These are phyloP conservation scores for Cynocephalus volans DNA, from an alignment of 2,113 vertebrate genomes.

Conservation along the genomic window DNA sequence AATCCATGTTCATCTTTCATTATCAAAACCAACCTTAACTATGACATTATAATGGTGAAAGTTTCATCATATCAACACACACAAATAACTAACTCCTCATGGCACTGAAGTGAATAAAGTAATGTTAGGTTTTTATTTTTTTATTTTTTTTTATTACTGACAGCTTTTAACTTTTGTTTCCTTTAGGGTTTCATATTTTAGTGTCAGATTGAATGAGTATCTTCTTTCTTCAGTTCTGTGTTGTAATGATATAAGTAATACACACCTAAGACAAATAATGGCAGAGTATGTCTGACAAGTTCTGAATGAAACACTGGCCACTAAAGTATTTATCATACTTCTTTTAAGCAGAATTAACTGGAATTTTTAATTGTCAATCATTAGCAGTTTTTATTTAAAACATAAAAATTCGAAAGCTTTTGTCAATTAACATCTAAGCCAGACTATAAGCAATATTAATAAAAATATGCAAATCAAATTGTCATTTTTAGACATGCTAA, in stretches of 20 bases:
- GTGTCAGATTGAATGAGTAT: neutral
- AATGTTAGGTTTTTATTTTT: neutral
- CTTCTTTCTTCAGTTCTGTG: neutral
- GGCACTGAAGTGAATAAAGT: neutral
- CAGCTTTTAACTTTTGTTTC: slow-evolving; percentile 7
- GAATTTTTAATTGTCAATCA: neutral
- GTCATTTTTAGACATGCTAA: slow-evolving; percentile 40
- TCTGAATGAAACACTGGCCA: neutral
- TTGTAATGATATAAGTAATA: neutral
- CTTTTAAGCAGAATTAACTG: neutral
- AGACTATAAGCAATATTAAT: slow-evolving; percentile 55
- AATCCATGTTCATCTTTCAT: neutral
- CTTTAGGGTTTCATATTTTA: neutral
- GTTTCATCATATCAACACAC: neutral
- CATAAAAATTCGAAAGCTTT: slow-evolving; percentile 48
- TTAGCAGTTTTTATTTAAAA: slow-evolving; percentile 44
- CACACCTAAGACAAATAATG: neutral
- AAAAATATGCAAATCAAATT: slow-evolving; percentile 52
- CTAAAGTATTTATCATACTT: neutral
- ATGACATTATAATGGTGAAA: neutral
- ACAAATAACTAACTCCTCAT: neutral
- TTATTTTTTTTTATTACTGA: neutral
- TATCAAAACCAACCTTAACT: neutral
- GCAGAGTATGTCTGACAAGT: neutral
- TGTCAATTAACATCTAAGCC: slow-evolving; percentile 35